Evolutionary conservation across 1,140 invertebrate genomes (phyloP).

Genomic region (Maniola jurtina): DNA sequence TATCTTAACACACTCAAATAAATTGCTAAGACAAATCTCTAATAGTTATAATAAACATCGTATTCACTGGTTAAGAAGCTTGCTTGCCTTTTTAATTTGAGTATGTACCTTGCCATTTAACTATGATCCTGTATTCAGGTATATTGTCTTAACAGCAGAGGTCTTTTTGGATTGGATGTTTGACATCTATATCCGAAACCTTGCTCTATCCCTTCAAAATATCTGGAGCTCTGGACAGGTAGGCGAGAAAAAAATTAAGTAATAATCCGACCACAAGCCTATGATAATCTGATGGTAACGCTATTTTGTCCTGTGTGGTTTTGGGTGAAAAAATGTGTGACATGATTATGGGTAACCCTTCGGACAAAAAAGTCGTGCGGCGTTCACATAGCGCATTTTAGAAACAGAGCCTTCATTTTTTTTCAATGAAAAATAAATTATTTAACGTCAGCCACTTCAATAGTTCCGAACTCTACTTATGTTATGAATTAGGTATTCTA

Average conservation of each 20-base stretch:
- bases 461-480: too few relatives aligned
- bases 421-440: too few relatives aligned
- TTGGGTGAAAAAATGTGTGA: constrained; percentile 72
- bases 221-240: constrained; percentile 64
- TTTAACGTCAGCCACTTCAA: too few relatives aligned
- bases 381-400: constrained; percentile 39
- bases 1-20: constrained; percentile 66
- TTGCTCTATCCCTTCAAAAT: constrained; percentile 54
- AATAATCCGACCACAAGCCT: constrained; percentile 73
- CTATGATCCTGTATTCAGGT: constrained; percentile 27
- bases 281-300: constrained; percentile 76
- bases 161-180: constrained; percentile 45
- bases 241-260: constrained; percentile 73
- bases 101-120: constrained; percentile 40
- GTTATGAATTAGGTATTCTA: too few relatives aligned
- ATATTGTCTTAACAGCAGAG: constrained; percentile 13
- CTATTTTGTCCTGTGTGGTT: constrained; percentile 77
- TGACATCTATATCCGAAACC: constrained; percentile 53
- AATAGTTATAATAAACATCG: constrained; percentile 75
- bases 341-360: constrained; percentile 69
- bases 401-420: too few relatives aligned
- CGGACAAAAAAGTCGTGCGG: constrained; percentile 49
- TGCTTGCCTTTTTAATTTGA: constrained; percentile 72
- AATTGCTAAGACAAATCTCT: constrained; percentile 74
- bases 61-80: constrained; percentile 76